Conservation (phyloP, 2,113 vertebrate species). For the Heteronetta atricapilla region DNA sequence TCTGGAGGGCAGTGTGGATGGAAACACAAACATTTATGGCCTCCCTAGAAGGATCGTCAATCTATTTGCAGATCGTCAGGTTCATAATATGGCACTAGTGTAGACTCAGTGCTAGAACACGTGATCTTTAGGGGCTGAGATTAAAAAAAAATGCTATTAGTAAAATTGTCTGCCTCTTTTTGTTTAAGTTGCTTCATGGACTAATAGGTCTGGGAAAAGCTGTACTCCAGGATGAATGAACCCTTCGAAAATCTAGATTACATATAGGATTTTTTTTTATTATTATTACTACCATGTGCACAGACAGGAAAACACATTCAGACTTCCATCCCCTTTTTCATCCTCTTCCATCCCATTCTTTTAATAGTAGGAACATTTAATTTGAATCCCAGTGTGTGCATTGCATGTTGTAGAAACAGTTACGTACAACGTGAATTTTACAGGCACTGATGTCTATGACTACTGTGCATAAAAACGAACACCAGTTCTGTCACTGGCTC, state of each 20-base stretch:
- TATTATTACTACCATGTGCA: background rate
- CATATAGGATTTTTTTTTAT: background rate
- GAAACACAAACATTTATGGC: background rate
- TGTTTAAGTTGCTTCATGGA: background rate
- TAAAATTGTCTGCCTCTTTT: background rate
- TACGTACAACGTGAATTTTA: background rate
- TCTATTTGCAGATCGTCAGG: background rate
- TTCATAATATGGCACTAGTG: background rate
- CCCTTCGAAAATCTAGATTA: background rate
- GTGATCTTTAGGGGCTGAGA: background rate
- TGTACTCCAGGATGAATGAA: background rate
- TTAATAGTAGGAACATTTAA: background rate
- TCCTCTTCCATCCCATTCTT: background rate
- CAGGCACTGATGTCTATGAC: background rate
- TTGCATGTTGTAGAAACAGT: background rate
- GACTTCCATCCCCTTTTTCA: background rate
- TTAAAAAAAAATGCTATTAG: background rate
- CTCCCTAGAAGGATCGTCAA: background rate
- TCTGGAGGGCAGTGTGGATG: conserved; percentile 14
- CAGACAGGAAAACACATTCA: background rate
- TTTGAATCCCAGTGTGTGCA: background rate
- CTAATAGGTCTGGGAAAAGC: background rate
- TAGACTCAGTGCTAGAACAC: background rate
- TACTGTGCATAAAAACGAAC: background rate
- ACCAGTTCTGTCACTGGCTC: background rate